Evolutionary conservation across 2,888 invertebrate species (phyloP).

Genomic region (Idaea dimidiata): DNA sequence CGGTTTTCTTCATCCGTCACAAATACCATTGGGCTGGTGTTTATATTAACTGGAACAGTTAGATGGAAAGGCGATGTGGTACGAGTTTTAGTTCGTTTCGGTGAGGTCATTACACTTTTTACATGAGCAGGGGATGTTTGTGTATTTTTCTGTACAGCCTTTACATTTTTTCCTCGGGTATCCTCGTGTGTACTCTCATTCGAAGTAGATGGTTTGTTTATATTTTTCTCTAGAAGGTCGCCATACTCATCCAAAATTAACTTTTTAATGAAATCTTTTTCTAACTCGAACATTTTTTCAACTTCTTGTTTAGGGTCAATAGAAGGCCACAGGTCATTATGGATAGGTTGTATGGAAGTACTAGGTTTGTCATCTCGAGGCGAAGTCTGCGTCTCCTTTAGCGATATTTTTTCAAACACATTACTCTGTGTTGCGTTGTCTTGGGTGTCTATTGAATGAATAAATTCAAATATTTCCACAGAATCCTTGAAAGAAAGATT

Average conservation of each 20-base stretch:
- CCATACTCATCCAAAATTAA: conserved; percentile 69
- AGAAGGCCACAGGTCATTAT: conserved; percentile 63
- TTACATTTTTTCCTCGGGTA: conserved; percentile 43
- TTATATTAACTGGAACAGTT: conserved; percentile 50
- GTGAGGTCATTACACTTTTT: conserved; percentile 73
- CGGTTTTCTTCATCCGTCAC: conserved; percentile 36
- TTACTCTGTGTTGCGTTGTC: conserved; percentile 71
- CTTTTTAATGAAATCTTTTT: conserved; percentile 71
- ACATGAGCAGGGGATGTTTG: conserved; percentile 73
- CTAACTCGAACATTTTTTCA: conserved; percentile 63
- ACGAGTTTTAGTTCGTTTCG: conserved; percentile 64
- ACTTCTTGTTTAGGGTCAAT: conserved; percentile 61
- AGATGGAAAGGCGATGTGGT: conserved; percentile 64
- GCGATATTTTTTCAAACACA: conserved; percentile 48
- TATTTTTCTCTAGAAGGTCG: conserved; percentile 59
- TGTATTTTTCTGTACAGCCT: conserved; percentile 62
- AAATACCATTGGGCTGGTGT: conserved; percentile 60
- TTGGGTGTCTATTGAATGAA: conserved; percentile 66
- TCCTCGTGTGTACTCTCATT: conserved; percentile 35
- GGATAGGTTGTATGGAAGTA: conserved; percentile 55
- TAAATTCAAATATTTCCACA: conserved; percentile 68
- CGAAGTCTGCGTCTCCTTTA: conserved; percentile 73
- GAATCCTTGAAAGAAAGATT: conserved; percentile 65
- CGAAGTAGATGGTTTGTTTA: conserved; percentile 64
- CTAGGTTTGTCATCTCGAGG: conserved; percentile 48